These are phyloP conservation scores for Danaus plexippus DNA, from an alignment of 1,140 invertebrate genomes.

Conservation along the genomic window DNA sequence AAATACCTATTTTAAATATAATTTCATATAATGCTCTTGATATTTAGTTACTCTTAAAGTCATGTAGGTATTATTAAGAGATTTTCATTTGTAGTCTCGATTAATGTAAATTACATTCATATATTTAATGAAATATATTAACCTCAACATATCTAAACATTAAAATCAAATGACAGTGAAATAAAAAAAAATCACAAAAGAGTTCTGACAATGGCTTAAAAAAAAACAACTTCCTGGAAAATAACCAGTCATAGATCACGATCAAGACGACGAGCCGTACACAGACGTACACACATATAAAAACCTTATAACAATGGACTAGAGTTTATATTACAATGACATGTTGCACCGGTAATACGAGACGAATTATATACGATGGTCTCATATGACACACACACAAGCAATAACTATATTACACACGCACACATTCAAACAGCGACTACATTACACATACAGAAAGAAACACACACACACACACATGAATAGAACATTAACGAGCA, in stretches of 20 bases:
- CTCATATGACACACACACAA: slow-evolving; percentile 34
- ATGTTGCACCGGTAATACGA: slow-evolving; percentile 24
- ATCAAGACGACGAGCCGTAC: neutral
- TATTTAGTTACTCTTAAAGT: no score
- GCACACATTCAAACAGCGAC: no score
- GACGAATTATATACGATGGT: slow-evolving; percentile 36
- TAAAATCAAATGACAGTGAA: no score
- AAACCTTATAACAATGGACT: slow-evolving; percentile 11
- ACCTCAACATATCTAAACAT: neutral
- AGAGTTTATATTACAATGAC: slow-evolving; percentile 27
- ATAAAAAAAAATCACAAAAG: no score
- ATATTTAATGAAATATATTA: slow-evolving; percentile 3
- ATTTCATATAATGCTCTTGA: no score
- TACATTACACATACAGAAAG: no score
- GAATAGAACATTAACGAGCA: slow-evolving; percentile 15
- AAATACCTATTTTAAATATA: no score
- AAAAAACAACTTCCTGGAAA: slow-evolving; percentile 29
- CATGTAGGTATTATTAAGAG: no score
- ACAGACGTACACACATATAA: slow-evolving; percentile 18
- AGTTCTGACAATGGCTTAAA: slow-evolving; percentile 18
- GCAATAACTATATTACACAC: no score
- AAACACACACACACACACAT: slow-evolving; percentile 19
- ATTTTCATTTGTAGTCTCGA: neutral
- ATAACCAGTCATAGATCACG: slow-evolving; percentile 27
- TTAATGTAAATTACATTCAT: neutral